Percentiles rank a stretch among this genome's conserved stretches.
Evolutionary conservation across 2,113 vertebrate species (phyloP).

Genomic region (Ploceus nigricollis): DNA sequence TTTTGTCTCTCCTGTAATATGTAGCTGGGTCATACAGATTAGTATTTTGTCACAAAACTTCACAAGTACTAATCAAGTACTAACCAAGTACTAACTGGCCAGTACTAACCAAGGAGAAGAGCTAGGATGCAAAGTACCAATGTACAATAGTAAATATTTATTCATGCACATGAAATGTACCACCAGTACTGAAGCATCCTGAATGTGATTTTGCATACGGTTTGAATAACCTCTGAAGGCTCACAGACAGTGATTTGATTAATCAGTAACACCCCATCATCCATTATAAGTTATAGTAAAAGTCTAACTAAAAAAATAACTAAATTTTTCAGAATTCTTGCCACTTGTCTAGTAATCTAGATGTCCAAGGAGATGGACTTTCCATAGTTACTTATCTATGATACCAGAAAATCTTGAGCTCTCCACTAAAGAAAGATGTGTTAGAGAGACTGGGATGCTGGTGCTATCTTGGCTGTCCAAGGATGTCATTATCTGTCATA

Average conservation of each 20-base stretch:
- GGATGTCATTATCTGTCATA: neutral
- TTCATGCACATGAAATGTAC: neutral
- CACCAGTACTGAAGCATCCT: neutral
- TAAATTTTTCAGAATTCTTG: neutral
- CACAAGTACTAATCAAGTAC: too few species aligned
- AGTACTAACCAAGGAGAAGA: neutral
- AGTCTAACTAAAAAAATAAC: too few species aligned
- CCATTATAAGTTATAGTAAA: neutral
- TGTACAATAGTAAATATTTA: neutral
- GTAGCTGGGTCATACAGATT: neutral
- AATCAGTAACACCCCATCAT: neutral
- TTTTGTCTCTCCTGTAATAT: neutral
- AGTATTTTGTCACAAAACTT: neutral
- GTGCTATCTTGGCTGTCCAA: neutral
- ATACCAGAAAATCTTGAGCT: neutral
- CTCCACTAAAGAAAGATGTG: neutral
- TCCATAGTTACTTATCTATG: neutral
- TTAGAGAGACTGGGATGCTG: neutral
- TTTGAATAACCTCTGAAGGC: neutral
- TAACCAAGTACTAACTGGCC: too few species aligned
- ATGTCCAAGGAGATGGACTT: neutral
- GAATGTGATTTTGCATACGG: neutral
- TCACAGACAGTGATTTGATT: neutral
- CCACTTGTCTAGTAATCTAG: neutral
- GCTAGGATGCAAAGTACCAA: neutral